These are phyloP conservation scores for Indri indri DNA, from an alignment of 2,113 vertebrate genomes.

Conservation along the genomic window DNA sequence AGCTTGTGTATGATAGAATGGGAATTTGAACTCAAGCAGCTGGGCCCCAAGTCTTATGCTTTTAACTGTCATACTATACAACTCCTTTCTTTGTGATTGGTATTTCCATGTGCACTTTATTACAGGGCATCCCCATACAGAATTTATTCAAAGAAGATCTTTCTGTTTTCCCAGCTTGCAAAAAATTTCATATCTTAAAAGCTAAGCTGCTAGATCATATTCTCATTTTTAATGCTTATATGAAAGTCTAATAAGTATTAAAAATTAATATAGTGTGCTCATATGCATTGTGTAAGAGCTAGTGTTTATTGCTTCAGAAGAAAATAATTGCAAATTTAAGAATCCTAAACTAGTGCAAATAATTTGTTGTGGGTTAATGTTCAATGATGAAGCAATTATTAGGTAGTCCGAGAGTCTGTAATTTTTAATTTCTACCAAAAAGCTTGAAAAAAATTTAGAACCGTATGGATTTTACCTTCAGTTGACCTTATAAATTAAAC, in stretches of 20 bases:
- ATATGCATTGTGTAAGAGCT: background rate
- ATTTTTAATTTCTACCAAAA: conserved; percentile 64
- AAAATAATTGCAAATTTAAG: conserved; percentile 41
- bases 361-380: conserved; percentile 38
- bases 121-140: background rate
- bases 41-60: background rate
- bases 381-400: conserved; percentile 47
- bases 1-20: background rate
- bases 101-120: background rate
- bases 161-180: conserved; percentile 37
- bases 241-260: conserved; percentile 53
- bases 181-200: background rate
- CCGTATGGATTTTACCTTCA: conserved; percentile 65
- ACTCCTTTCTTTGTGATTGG: background rate
- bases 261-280: conserved; percentile 34
- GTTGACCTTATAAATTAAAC: conserved; percentile 75
- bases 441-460: conserved; percentile 55
- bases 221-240: conserved; percentile 44
- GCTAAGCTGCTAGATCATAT: conserved; percentile 7
- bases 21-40: background rate
- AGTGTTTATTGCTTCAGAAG: conserved; percentile 44
- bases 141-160: conserved; percentile 25
- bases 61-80: background rate
- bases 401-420: conserved; percentile 9
- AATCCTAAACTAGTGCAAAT: conserved; percentile 14